Evolutionary conservation across 2,888 invertebrate genomes (phyloP), one percentile per base, ranked within the genome.

Genomic region (Drosophila stalkeri): DNA sequence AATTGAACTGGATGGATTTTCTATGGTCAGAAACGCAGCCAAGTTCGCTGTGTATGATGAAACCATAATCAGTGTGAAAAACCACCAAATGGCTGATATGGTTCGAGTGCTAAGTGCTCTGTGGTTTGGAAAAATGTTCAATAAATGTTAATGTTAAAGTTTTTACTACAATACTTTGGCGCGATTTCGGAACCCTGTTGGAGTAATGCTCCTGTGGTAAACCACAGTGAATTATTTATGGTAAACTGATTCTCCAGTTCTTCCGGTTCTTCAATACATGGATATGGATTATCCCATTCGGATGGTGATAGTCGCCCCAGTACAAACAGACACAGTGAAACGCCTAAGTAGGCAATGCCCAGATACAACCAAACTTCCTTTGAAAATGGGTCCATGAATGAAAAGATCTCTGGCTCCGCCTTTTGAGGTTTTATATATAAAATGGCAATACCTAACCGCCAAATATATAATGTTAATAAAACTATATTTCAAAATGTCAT

Each of bases 361-460:
- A 99, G 94, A 93, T 96, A 97, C 18, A 96, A 92, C 98, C 98
- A 98, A 3, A 98, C 97, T 82, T 96, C 96, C 44, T 94, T 93
- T 0, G 97, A 97, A 91, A 99, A 97, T 0, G 99, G 98, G 20
- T 97, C 97, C 91, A 98, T 95, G 92, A 99, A 99, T 7, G 98
- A 98, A 91, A 98, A 98, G 3, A 98, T 93, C 84, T 96, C 96
- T 0, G 98, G 98, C 4, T 97, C 96, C 75, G 96, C 95, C 81
- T 97, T 97, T 52, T 95, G 95, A 0, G 99, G 98, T 87, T 97
- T 97, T 87, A 96, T 96, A 93, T 96, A 98, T 27, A 98, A 93
- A 89, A 99, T 98, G 46, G 97, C 96, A 86, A 98, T 98, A 35
- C 97, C 97, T 94, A 9, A 47, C 18, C 0, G 4, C 0, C 39